phyloP scores from a whole-genome alignment of 2,888 invertebrate genomes.

The Monoplex corrugatus region DNA sequence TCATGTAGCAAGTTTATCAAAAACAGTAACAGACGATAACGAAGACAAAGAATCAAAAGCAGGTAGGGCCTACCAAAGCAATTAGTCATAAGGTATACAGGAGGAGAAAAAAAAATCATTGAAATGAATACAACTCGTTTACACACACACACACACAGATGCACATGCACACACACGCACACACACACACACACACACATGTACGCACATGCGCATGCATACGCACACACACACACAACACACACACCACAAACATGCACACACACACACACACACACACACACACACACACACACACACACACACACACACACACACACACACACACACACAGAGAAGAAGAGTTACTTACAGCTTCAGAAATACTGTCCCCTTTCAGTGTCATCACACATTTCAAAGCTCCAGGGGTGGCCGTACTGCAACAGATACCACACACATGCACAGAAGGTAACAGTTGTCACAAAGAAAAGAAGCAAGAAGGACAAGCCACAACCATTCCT shows the following conservation, averaged over 20 bases:
- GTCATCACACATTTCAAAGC: conserved; percentile 91
- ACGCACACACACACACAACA: conserved; percentile 1
- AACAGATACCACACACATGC: too few species aligned
- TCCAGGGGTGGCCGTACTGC: not conserved
- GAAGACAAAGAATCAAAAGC: too few species aligned
- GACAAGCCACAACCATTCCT: too few species aligned
- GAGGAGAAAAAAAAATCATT: too few species aligned
- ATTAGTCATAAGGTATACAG: too few species aligned
- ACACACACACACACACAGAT: not conserved
- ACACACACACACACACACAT: too few species aligned
- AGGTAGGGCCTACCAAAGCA: too few species aligned
- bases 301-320: not conserved
- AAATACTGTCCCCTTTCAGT: conserved; percentile 95
- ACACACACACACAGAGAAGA: not conserved
- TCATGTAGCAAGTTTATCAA: too few species aligned
- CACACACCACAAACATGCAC: conserved; percentile 12
- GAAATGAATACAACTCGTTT: conserved; percentile 42
- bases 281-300: not conserved
- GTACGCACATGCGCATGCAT: not conserved
- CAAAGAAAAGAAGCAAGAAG: too few species aligned
- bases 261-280: not conserved
- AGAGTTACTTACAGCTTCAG: conserved; percentile 90
- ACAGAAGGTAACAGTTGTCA: too few species aligned
- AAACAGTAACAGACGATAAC: too few species aligned
- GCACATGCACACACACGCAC: too few species aligned